Conservation (phyloP, 2,888 invertebrate species). For the Caenorhabditis drosophilae region DNA sequence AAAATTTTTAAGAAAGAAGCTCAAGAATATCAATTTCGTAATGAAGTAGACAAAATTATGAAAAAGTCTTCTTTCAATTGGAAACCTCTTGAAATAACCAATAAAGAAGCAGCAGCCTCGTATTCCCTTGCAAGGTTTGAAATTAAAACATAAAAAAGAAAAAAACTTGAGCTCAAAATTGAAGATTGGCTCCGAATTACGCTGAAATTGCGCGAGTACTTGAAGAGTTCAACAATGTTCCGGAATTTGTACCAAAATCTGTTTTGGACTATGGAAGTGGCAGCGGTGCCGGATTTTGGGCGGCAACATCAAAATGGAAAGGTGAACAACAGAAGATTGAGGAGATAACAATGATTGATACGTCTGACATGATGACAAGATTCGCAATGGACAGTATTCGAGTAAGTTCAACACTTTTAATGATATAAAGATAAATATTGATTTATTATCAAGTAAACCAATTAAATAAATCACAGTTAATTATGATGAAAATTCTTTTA, state of each 20-base stretch:
- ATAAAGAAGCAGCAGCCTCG: slow-evolving; percentile 49
- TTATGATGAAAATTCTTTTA: slow-evolving; percentile 3
- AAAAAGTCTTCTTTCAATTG: slow-evolving; percentile 61
- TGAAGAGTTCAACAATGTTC: slow-evolving; percentile 67
- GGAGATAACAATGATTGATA: slow-evolving; percentile 86
- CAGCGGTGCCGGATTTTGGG: slow-evolving; percentile 80
- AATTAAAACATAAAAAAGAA: background rate
- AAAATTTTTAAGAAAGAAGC: slow-evolving; percentile 39
- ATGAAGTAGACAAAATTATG: slow-evolving; percentile 54
- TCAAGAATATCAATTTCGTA: slow-evolving; percentile 46
- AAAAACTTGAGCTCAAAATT: background rate
- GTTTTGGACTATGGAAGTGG: slow-evolving; percentile 93
- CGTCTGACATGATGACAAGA: slow-evolving; percentile 83
- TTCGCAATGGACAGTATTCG: slow-evolving; percentile 71
- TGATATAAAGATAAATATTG: too few relatives aligned
- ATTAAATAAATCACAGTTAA: too few relatives aligned
- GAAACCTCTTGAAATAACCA: slow-evolving; percentile 59
- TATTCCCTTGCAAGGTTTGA: slow-evolving; percentile 60
- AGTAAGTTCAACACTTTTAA: slow-evolving; percentile 38
- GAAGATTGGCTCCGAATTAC: slow-evolving; percentile 59
- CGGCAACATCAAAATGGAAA: slow-evolving; percentile 79
- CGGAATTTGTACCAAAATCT: slow-evolving; percentile 78
- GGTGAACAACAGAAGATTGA: slow-evolving; percentile 72
- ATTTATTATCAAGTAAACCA: too few relatives aligned
- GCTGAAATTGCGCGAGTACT: slow-evolving; percentile 61